These are phyloP conservation scores for Plestiodon gilberti DNA, from an alignment of 2,113 vertebrate genomes.

Conservation along the genomic window DNA sequence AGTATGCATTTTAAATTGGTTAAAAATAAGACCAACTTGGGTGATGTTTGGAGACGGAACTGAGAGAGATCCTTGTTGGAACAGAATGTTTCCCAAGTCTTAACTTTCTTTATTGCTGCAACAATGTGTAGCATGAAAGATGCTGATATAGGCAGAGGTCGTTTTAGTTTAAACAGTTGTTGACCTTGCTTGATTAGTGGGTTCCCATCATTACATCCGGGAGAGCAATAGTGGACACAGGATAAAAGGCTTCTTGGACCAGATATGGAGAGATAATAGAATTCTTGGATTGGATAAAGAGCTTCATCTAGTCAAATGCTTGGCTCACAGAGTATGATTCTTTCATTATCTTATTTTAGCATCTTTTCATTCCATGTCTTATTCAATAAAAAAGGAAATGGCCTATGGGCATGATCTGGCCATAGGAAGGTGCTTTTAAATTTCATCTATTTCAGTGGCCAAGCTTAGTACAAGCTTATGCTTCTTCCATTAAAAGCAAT, in stretches of 20 bases:
- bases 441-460: too few species aligned
- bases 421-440: not conserved
- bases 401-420: not conserved
- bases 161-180: too few species aligned
- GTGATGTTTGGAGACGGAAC: too few species aligned
- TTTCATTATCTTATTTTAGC: not conserved
- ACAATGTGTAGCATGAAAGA: too few species aligned
- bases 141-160: too few species aligned
- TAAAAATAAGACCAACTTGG: too few species aligned
- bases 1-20: too few species aligned
- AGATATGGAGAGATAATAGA: not conserved
- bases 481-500: not conserved
- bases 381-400: not conserved
- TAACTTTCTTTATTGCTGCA: too few species aligned
- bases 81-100: too few species aligned
- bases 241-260: not conserved
- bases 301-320: not conserved
- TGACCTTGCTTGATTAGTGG: not conserved
- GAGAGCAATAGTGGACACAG: not conserved
- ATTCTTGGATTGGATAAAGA: not conserved
- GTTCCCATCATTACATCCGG: not conserved
- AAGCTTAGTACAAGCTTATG: too few species aligned
- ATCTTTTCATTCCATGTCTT: not conserved
- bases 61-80: too few species aligned
- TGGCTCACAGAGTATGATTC: not conserved